Percentiles rank a stretch among this genome's conserved stretches.
phyloP scores from a whole-genome alignment of 2,113 vertebrate genomes.

The Lepus timidus region DNA sequence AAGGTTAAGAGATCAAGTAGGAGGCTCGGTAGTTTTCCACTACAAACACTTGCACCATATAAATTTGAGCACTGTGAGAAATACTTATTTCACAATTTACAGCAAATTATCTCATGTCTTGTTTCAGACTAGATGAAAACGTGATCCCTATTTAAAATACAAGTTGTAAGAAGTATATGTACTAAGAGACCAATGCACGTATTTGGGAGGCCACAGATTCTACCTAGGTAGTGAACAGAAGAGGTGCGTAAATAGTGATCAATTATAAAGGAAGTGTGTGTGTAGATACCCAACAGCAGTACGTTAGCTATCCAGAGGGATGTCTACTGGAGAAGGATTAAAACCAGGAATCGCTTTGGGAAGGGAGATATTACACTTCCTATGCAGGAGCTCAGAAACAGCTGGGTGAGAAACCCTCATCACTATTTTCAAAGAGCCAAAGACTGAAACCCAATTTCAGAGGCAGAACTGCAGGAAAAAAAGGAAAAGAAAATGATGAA shows the following conservation, averaged over 20 bases:
- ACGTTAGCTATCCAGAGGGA: background rate
- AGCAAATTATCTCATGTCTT: constrained; percentile 33
- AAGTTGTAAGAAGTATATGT: background rate
- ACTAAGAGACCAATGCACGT: constrained; percentile 9
- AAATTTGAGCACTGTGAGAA: background rate
- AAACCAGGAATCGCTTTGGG: background rate
- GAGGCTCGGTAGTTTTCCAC: constrained; percentile 7
- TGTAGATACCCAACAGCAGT: background rate
- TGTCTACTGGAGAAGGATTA: background rate
- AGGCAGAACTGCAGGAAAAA: background rate
- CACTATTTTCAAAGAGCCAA: background rate
- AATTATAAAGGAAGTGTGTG: constrained; percentile 24
- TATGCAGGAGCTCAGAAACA: background rate
- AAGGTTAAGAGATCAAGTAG: background rate
- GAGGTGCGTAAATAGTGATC: background rate
- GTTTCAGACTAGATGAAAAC: constrained; percentile 33
- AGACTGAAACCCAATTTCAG: background rate
- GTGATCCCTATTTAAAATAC: background rate
- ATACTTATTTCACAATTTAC: background rate
- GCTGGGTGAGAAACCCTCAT: background rate
- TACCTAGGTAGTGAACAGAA: background rate
- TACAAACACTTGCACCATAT: background rate
- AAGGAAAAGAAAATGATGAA: background rate
- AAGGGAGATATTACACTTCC: background rate
- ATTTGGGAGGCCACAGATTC: background rate